Evolutionary conservation across 1,140 invertebrate species (phyloP).

Genomic region (Mizuhopecten yessoensis): DNA sequence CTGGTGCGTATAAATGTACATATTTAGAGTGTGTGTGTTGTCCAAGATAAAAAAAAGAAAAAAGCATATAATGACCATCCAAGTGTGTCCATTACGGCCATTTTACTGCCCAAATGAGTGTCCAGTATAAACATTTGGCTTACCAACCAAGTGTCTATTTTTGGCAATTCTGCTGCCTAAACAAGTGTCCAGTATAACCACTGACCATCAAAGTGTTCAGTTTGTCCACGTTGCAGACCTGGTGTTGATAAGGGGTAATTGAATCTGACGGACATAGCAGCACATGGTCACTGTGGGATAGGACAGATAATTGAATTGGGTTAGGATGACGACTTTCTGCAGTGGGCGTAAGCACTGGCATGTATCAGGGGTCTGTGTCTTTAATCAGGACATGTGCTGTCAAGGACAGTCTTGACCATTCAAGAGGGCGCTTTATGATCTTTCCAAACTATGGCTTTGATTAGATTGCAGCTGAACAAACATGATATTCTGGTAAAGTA

Average conservation of each 20-base stretch:
- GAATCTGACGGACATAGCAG: neutral
- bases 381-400: neutral
- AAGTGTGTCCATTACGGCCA: too few species aligned
- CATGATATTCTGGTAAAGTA: neutral
- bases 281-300: neutral
- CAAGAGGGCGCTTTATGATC: neutral
- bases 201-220: neutral
- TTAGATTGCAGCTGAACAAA: conserved; percentile 21
- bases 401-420: neutral
- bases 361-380: neutral
- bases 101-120: too few species aligned
- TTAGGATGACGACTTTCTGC: neutral
- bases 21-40: too few species aligned
- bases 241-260: neutral
- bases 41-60: too few species aligned
- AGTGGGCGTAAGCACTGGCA: neutral
- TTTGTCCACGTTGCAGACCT: neutral
- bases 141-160: too few species aligned
- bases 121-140: too few species aligned
- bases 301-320: neutral
- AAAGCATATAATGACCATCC: too few species aligned
- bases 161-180: neutral
- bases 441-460: neutral
- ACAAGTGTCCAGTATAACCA: neutral
- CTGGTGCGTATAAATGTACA: too few species aligned